These are phyloP conservation scores for Brenthis hecate DNA, from an alignment of 2,888 invertebrate genomes.

Conservation along the genomic window DNA sequence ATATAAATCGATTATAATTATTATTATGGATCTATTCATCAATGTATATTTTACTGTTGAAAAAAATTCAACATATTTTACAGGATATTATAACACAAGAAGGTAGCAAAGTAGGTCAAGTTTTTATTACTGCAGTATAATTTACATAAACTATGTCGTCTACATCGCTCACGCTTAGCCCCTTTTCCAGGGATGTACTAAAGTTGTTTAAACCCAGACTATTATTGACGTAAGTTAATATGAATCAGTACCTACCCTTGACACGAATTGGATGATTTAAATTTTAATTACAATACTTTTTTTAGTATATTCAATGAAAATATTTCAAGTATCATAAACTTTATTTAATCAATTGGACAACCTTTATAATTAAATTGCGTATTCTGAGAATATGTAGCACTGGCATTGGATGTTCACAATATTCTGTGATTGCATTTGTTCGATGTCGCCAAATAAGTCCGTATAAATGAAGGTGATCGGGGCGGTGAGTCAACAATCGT, in stretches of 20 bases:
- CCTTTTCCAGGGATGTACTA: conserved; percentile 25
- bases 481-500: conserved; percentile 65
- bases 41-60: not conserved
- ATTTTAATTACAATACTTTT: too few relatives aligned
- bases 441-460: conserved; percentile 79
- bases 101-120: conserved; percentile 28
- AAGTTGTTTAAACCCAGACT: conserved; percentile 24
- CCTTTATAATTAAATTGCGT: conserved; percentile 1
- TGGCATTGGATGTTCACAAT: conserved; percentile 62
- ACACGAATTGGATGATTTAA: conserved; percentile 7
- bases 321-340: not conserved
- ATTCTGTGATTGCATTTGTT: conserved; percentile 63
- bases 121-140: conserved; percentile 48
- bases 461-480: conserved; percentile 75
- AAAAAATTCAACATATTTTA: not conserved
- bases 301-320: too few relatives aligned
- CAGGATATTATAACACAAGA: not conserved
- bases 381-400: conserved; percentile 24
- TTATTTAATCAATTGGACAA: not conserved
- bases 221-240: conserved; percentile 4
- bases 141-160: conserved; percentile 67
- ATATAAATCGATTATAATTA: too few relatives aligned
- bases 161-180: conserved; percentile 50
- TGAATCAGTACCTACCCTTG: conserved; percentile 11
- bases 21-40: too few relatives aligned